phyloP scores from a whole-genome alignment of 2,797 vertebrate species.

The Tauraco hartlaubi region DNA sequence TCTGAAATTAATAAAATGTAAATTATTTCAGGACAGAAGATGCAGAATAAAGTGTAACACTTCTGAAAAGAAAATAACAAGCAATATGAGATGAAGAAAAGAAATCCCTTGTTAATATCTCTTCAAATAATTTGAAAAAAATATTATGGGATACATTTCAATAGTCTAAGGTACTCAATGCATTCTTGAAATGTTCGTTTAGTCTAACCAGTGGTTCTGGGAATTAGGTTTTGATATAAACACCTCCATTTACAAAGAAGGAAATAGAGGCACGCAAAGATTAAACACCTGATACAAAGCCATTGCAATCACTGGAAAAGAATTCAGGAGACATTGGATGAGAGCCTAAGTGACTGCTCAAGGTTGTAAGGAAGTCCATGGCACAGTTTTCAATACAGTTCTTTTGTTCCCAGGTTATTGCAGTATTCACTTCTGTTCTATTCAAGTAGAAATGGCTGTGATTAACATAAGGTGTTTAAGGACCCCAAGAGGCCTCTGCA shows the following conservation, averaged over 20 bases:
- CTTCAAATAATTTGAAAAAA: neutral
- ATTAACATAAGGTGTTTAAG: neutral
- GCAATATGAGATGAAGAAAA: neutral
- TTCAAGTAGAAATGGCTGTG: neutral
- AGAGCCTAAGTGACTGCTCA: neutral
- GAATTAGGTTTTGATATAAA: neutral
- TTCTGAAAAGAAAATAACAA: neutral
- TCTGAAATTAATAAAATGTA: neutral
- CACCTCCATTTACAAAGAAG: neutral
- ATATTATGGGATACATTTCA: neutral
- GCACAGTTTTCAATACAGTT: neutral
- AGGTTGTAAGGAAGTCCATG: neutral
- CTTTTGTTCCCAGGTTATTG: neutral
- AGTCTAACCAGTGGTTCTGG: neutral
- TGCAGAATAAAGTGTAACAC: neutral
- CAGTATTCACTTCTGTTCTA: neutral
- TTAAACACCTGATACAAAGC: neutral
- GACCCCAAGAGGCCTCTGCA: neutral
- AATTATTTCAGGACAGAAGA: neutral
- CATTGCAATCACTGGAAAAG: neutral
- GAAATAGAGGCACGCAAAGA: neutral
- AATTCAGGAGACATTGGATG: neutral
- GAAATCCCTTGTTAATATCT: neutral
- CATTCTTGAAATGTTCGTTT: neutral
- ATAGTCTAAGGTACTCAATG: neutral